Percentiles rank a stretch among this genome's conserved stretches.
phyloP scores from a whole-genome alignment of 2,888 invertebrate genomes.

The Cataglyphis livida region DNA sequence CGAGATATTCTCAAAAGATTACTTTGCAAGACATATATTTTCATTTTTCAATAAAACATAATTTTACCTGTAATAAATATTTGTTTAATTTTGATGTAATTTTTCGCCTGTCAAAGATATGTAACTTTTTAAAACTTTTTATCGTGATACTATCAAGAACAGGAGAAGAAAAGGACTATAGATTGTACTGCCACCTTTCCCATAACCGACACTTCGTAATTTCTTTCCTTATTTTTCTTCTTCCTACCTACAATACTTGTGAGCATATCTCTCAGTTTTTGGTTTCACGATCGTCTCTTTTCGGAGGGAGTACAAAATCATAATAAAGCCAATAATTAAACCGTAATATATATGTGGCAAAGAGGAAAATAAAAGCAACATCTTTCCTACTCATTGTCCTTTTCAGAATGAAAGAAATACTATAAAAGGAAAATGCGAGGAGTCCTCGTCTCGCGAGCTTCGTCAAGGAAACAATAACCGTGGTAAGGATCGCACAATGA shows the following conservation, averaged over 20 bases:
- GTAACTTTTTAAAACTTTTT: conserved; percentile 54
- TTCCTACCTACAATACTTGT: conserved; percentile 8
- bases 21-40: no score
- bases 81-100: no score
- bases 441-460: conserved; percentile 70
- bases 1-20: no score
- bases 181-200: conserved; percentile 65
- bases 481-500: conserved; percentile 81
- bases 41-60: no score
- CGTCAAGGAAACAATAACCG: conserved; percentile 83
- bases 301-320: conserved; percentile 80
- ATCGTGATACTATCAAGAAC: conserved; percentile 77
- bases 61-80: no score
- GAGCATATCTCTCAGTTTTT: conserved; percentile 21
- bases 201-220: conserved; percentile 40
- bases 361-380: conserved; percentile 64
- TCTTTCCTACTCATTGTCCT: conserved; percentile 80
- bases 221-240: conserved; percentile 25
- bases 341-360: conserved; percentile 64
- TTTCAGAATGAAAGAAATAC: conserved; percentile 77
- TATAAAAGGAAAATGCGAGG: conserved; percentile 63
- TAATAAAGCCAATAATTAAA: conserved; percentile 84
- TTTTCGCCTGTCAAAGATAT: no score
- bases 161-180: conserved; percentile 57
- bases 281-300: conserved; percentile 64